Conservation (phyloP, 2,888 invertebrate species). For the Baronia brevicornis region DNA sequence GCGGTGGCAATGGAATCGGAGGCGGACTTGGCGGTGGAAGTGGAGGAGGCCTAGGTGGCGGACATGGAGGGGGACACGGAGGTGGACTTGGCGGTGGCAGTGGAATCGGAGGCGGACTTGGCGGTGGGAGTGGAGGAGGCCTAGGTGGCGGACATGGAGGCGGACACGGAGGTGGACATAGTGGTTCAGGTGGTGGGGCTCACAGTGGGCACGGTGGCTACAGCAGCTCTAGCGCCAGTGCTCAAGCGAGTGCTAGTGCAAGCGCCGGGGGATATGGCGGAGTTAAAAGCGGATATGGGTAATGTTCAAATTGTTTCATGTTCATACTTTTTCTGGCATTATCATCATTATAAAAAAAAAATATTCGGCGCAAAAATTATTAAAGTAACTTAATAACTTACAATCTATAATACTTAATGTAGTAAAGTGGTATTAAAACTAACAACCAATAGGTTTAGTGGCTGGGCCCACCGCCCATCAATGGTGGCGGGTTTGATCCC, state of each 20-base stretch:
- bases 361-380: too few relatives aligned
- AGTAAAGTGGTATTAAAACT: too few relatives aligned
- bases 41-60: conserved; percentile 16
- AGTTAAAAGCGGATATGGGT: conserved; percentile 17
- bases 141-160: conserved; percentile 12
- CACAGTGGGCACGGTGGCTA: conserved; percentile 10
- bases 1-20: conserved; percentile 20
- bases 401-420: too few relatives aligned
- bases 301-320: conserved; percentile 4
- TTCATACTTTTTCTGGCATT: neutral
- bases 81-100: conserved; percentile 15
- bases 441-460: too few relatives aligned
- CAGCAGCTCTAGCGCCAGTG: conserved; percentile 17
- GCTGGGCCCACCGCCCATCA: too few relatives aligned
- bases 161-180: conserved; percentile 15
- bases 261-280: conserved; percentile 15
- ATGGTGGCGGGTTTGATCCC: too few relatives aligned
- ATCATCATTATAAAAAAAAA: too few relatives aligned
- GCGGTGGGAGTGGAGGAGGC: conserved; percentile 20
- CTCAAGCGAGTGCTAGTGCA: conserved; percentile 21
- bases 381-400: too few relatives aligned
- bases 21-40: conserved; percentile 9
- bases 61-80: conserved; percentile 15
- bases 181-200: conserved; percentile 15
- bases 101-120: conserved; percentile 13